Conservation (phyloP, 2,888 invertebrate genomes). For the Boloria euphrosyne region DNA sequence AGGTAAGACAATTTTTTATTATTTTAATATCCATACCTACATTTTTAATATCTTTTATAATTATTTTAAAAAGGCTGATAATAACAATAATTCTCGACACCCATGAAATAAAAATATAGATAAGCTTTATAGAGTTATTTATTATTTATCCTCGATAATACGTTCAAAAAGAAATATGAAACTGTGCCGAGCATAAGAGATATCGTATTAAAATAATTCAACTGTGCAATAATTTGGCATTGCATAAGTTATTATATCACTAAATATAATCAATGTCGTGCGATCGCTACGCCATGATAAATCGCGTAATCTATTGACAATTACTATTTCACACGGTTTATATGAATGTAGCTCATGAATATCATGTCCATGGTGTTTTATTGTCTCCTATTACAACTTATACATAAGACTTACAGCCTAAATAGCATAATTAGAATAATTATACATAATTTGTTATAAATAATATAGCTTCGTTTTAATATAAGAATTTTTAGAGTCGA, state of each 20-base stretch:
- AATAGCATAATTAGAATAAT: too few relatives aligned
- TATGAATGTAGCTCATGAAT: background rate
- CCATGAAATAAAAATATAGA: too few relatives aligned
- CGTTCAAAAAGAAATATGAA: background rate
- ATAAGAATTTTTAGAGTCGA: background rate
- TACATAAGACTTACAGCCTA: too few relatives aligned
- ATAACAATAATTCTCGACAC: too few relatives aligned
- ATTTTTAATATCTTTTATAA: background rate
- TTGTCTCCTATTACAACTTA: too few relatives aligned
- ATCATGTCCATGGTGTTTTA: background rate
- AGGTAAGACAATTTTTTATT: conserved; percentile 52
- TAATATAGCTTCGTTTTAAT: background rate
- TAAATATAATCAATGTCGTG: conserved; percentile 30
- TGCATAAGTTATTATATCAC: conserved; percentile 28
- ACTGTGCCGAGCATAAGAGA: background rate
- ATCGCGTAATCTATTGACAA: conserved; percentile 20
- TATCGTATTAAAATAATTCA: conserved; percentile 1
- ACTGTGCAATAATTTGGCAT: conserved; percentile 9
- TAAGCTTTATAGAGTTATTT: too few relatives aligned
- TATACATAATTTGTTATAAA: background rate
- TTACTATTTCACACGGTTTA: conserved; percentile 23
- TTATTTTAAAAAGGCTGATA: too few relatives aligned
- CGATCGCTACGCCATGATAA: conserved; percentile 20
- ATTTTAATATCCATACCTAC: background rate
- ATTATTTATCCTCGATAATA: too few relatives aligned